A percentile compares a stretch with the other conserved stretches of the same genome.
phyloP scores from a whole-genome alignment of 2,113 vertebrate species.

The Podiceps cristatus region DNA sequence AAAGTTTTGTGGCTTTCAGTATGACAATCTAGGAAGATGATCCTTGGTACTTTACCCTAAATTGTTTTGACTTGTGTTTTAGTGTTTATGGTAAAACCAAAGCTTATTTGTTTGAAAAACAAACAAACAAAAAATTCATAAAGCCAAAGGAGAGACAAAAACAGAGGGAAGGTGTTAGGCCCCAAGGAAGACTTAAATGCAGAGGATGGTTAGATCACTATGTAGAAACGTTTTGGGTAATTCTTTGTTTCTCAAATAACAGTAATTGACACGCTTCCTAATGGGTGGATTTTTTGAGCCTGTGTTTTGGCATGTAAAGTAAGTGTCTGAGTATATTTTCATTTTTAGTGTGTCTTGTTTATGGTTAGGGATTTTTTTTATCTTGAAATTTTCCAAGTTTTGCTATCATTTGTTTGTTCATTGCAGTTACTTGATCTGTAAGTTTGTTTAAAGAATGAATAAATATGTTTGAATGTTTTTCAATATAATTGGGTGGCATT shows the following conservation, averaged over 20 bases:
- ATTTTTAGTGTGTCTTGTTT: background rate
- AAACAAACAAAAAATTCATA: background rate
- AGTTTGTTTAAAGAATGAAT: conserved; percentile 21
- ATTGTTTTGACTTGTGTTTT: background rate
- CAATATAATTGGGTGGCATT: background rate
- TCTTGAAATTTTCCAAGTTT: background rate
- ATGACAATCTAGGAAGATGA: background rate
- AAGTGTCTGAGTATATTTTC: background rate
- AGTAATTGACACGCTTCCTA: background rate
- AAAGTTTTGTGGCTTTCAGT: background rate
- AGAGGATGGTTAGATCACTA: background rate
- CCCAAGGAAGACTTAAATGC: background rate
- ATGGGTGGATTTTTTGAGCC: background rate
- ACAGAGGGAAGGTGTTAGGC: background rate
- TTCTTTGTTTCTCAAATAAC: background rate
- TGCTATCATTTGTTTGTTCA: background rate
- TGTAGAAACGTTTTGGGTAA: background rate
- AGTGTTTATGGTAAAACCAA: background rate
- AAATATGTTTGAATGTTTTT: conserved; percentile 11
- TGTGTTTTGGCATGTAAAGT: background rate
- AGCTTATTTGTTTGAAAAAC: background rate
- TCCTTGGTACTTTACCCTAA: background rate
- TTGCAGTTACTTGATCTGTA: conserved; percentile 20
- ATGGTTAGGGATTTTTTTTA: background rate
- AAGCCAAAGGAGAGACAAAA: background rate